Percentiles rank a stretch among this genome's conserved stretches.
phyloP scores from a whole-genome alignment of 2,888 invertebrate species.

The Pterobdella sp. region DNA sequence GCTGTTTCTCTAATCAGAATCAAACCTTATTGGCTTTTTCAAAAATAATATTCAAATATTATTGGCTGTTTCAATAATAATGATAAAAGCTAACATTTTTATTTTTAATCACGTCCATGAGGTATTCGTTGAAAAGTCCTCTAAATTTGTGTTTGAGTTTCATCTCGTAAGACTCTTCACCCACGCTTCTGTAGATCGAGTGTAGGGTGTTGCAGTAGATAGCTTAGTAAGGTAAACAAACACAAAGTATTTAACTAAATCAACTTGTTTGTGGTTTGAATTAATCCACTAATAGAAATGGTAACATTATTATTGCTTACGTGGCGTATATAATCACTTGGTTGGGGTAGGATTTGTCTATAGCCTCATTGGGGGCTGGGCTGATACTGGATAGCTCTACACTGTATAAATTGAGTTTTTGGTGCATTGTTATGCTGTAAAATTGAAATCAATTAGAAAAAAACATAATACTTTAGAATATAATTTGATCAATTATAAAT shows the following conservation, averaged over 20 bases:
- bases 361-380: background rate
- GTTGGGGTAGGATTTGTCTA: constrained; percentile 14
- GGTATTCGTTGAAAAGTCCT: constrained; percentile 31
- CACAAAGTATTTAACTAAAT: too few species aligned
- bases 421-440: too few species aligned
- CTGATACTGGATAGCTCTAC: constrained; percentile 16
- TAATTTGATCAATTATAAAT: background rate
- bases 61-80: too few species aligned
- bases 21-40: too few species aligned
- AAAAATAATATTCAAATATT: too few species aligned
- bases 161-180: constrained; percentile 27
- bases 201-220: too few species aligned
- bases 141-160: constrained; percentile 13
- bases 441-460: background rate
- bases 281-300: background rate
- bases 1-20: too few species aligned
- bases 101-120: constrained; percentile 27
- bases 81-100: too few species aligned
- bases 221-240: too few species aligned
- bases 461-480: background rate
- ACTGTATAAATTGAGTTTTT: constrained; percentile 23
- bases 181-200: constrained; percentile 18
- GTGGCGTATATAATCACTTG: constrained; percentile 27
- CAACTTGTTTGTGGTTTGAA: too few species aligned
- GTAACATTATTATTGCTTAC: background rate